Conservation (phyloP, 2,797 vertebrate genomes). For the Mormyrops boulengeri region DNA sequence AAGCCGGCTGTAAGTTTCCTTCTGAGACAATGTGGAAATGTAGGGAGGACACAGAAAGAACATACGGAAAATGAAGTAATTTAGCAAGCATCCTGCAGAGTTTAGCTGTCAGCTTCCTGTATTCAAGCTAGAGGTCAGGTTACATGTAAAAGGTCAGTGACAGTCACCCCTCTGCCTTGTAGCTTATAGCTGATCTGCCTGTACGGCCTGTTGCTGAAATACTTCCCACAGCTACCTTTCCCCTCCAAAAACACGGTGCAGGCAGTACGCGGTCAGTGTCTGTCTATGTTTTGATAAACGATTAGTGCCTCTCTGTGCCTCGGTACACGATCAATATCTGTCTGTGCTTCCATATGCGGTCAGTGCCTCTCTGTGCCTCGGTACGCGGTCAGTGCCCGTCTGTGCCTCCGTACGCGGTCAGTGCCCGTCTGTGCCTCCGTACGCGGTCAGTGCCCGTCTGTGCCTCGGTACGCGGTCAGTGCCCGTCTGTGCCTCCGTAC, state of each 20-base stretch:
- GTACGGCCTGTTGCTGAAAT: background rate
- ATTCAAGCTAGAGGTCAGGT: background rate
- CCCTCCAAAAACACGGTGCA: background rate
- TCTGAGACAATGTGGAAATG: background rate
- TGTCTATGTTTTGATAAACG: too few species aligned
- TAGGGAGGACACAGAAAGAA: background rate
- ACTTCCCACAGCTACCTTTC: background rate
- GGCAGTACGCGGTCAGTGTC: too few species aligned
- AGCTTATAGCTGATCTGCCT: background rate
- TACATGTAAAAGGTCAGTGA: background rate
- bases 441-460: too few species aligned
- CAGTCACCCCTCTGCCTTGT: background rate
- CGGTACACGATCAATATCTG: background rate
- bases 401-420: too few species aligned
- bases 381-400: too few species aligned
- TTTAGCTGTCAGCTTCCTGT: background rate
- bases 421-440: background rate
- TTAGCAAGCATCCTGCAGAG: background rate
- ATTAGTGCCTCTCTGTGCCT: too few species aligned
- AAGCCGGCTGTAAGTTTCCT: background rate
- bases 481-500: too few species aligned
- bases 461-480: too few species aligned
- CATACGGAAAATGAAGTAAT: background rate
- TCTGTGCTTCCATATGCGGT: background rate
- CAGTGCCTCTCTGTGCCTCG: too few species aligned